Percentiles rank a stretch among this genome's conserved stretches.
phyloP scores from a whole-genome alignment of 2,888 invertebrate genomes.

The Spisula solida region DNA sequence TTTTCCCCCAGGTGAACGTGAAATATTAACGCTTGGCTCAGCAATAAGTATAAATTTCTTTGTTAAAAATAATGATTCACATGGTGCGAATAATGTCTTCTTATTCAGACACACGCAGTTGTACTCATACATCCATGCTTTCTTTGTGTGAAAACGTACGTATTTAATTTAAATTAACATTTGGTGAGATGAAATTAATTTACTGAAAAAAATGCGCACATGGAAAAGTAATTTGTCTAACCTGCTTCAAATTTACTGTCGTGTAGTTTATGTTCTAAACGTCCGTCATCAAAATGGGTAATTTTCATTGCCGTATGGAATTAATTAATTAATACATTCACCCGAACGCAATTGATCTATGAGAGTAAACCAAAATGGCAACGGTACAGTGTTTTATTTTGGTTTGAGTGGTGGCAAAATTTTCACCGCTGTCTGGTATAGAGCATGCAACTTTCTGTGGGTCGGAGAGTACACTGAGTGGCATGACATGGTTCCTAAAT shows the following conservation, averaged over 20 bases:
- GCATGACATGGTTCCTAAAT: no score
- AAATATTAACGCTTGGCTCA: not conserved
- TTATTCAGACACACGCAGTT: constrained; percentile 7
- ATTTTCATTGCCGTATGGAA: no score
- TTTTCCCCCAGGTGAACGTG: not conserved
- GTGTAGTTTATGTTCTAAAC: not conserved
- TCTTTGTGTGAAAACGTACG: not conserved
- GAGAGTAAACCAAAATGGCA: no score
- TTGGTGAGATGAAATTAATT: not conserved
- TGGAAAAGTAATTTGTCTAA: not conserved
- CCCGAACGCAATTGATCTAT: no score
- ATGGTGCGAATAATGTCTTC: not conserved
- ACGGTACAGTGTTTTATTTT: no score
- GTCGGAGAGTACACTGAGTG: no score
- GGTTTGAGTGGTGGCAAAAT: no score
- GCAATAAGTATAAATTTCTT: not conserved
- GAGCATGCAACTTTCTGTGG: no score
- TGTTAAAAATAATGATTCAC: not conserved
- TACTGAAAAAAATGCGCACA: not conserved
- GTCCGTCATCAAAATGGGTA: no score
- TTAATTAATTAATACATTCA: no score
- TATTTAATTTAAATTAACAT: constrained; percentile 20
- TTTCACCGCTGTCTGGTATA: no score
- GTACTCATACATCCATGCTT: not conserved
- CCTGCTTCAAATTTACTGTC: not conserved